phyloP scores from a whole-genome alignment of 1,140 invertebrate genomes.

The Caenorhabditis tropicalis region DNA sequence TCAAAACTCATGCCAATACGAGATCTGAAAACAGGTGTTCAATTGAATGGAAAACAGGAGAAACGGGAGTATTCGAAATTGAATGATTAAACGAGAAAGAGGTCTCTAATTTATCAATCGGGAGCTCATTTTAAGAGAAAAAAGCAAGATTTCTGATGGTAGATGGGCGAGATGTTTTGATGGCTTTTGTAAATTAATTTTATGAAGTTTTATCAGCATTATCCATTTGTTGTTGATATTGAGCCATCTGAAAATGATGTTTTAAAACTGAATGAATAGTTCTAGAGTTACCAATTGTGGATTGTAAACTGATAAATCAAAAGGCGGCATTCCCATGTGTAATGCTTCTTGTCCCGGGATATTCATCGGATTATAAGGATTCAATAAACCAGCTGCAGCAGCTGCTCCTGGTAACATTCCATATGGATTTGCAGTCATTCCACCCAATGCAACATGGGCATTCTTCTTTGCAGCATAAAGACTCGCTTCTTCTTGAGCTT shows the following conservation, averaged over 20 bases:
- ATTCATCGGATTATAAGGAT: conserved; percentile 56
- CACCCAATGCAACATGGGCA: conserved; percentile 74
- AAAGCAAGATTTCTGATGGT: conserved; percentile 22
- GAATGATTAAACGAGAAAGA: not conserved
- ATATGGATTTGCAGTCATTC: conserved; percentile 56
- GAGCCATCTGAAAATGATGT: not conserved
- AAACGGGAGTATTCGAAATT: not conserved
- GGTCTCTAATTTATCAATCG: not conserved
- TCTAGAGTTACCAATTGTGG: conserved; percentile 48
- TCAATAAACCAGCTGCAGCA: conserved; percentile 62
- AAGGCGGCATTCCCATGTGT: conserved; percentile 58
- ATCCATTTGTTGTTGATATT: conserved; percentile 40
- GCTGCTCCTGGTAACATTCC: conserved; percentile 61
- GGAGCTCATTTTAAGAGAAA: not conserved
- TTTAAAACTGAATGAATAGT: not conserved
- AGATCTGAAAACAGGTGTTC: not conserved
- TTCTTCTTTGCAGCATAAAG: conserved; percentile 96
- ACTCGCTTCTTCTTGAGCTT: conserved; percentile 99
- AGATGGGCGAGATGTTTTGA: not conserved
- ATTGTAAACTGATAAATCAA: conserved; percentile 58
- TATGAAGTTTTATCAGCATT: not conserved
- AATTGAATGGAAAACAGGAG: not conserved
- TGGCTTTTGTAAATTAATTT: not conserved
- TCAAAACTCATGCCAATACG: not conserved
- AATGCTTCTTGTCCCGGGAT: conserved; percentile 53